Evolutionary conservation across 1,140 invertebrate species (phyloP), one percentile per base, ranked within the genome.

Genomic region (Paracyclopina nana): DNA sequence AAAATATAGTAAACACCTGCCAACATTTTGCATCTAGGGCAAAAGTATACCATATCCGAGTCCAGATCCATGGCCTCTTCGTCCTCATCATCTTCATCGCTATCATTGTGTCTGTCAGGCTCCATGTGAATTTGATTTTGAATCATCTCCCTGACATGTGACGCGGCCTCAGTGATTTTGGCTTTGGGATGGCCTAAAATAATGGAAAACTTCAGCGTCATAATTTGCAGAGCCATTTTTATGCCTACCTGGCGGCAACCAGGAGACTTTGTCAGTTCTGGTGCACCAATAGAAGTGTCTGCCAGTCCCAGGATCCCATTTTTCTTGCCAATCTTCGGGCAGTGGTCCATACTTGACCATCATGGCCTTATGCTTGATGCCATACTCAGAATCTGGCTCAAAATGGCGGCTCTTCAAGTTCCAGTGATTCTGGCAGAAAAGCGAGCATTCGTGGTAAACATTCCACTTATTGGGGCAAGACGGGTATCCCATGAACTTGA

Each of bases 401-500:
- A 67, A 55, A 52, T 75, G 75, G 20, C 83, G 79, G 53, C 72
- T 72, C n/a, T n/a, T n/a, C n/a, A n/a, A n/a, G 55, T 80, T 82
- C 83, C 86, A 98, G 42, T 76, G 72, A 60, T 84, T 80, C 50
- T 80, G 77, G 67, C 94, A 98, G 66, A 75, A 92, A 22, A 75
- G 72, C 1, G 74, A 75, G 65, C 94, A 98, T 54, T 86, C 78
- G 62, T 99, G 94, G 64, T 81, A 90, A 52, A 87, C 80, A 62
- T 97, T 98, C 57, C 74, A 82, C 65, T 91, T 95, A 61, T 97
- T 97, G 2, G 94, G 94, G 65, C 94, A 98, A 4, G 81, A 79
- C 57, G 72, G 73, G 56, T 77, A 77, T 26, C 76, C 75, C 65
- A 31, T 31, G 8, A 14, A 14, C 29, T 9, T 14, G 8, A 9